Percentiles rank a stretch among this genome's conserved stretches.
Evolutionary conservation across 2,797 vertebrate species (phyloP).

Genomic region (Potorous gilbertii): DNA sequence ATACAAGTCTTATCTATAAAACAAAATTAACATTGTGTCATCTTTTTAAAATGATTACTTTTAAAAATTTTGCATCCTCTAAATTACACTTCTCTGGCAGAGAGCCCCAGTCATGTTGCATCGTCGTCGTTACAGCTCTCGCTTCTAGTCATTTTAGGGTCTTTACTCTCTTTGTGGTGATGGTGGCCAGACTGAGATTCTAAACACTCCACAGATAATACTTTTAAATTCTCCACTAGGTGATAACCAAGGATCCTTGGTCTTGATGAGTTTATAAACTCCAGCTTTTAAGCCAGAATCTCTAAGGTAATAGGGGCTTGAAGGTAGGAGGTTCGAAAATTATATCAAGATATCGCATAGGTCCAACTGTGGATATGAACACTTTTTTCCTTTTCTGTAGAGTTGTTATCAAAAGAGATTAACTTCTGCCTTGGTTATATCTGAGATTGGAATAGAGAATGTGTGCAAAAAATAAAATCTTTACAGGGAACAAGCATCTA

Average conservation of each 20-base stretch:
- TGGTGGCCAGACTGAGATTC: not conserved
- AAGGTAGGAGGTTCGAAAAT: not conserved
- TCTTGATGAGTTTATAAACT: not conserved
- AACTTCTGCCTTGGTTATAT: not conserved
- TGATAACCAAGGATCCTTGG: not conserved
- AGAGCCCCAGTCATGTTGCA: not conserved
- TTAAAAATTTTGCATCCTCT: not conserved
- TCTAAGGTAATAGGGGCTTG: not conserved
- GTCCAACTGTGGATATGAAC: not conserved
- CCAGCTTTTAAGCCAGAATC: not conserved
- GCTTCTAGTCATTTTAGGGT: not conserved
- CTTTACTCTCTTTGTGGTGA: not conserved
- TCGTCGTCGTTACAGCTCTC: not conserved
- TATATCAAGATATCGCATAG: not conserved
- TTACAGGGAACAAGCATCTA: not conserved
- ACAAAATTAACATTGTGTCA: not conserved
- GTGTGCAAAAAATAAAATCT: not conserved
- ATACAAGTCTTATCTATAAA: not conserved
- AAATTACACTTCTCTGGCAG: not conserved
- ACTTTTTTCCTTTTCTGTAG: not conserved
- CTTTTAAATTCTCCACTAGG: not conserved
- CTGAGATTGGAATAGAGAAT: not conserved
- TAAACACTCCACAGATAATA: not conserved
- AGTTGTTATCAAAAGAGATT: not conserved
- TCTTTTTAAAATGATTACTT: not conserved